A percentile compares a stretch with the other conserved stretches of the same genome.
These are phyloP conservation scores for Chrysogorgia sp. DNA, from an alignment of 92 coral and sea anemone species.

Conservation along the genomic window DNA sequence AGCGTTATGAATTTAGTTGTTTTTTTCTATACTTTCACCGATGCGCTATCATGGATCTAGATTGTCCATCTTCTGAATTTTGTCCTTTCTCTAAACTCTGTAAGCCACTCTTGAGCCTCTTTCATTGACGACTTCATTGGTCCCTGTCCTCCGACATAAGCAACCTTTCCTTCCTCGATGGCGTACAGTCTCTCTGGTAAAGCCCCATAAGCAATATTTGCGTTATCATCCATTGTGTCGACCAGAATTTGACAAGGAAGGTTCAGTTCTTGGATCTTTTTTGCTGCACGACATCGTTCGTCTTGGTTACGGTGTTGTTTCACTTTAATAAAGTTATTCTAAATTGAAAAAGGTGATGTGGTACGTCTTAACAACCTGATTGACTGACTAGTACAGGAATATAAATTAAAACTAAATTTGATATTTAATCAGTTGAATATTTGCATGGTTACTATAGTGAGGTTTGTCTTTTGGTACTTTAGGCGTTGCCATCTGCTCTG, in stretches of 20 bases:
- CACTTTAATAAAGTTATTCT: slow-evolving; percentile 69
- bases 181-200: slow-evolving; percentile 78
- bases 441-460: too few relatives aligned
- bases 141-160: slow-evolving; percentile 81
- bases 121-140: slow-evolving; percentile 70
- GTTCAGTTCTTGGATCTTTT: slow-evolving; percentile 53
- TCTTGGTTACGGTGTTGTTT: slow-evolving; percentile 70
- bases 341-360: background rate
- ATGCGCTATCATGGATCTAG: too few relatives aligned
- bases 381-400: background rate
- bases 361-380: background rate
- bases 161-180: slow-evolving; percentile 73
- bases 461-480: too few relatives aligned
- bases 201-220: slow-evolving; percentile 82
- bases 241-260: slow-evolving; percentile 61
- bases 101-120: slow-evolving; percentile 71
- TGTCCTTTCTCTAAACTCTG: slow-evolving; percentile 54
- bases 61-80: slow-evolving; percentile 38
- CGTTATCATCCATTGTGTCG: slow-evolving; percentile 74
- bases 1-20: too few relatives aligned
- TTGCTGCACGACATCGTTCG: slow-evolving; percentile 82
- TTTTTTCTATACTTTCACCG: too few relatives aligned
- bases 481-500: too few relatives aligned
- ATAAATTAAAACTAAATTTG: background rate
- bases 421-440: too few relatives aligned